Evolutionary conservation across 2,888 invertebrate species (phyloP).

Genomic region (Caenorhabditis angaria): DNA sequence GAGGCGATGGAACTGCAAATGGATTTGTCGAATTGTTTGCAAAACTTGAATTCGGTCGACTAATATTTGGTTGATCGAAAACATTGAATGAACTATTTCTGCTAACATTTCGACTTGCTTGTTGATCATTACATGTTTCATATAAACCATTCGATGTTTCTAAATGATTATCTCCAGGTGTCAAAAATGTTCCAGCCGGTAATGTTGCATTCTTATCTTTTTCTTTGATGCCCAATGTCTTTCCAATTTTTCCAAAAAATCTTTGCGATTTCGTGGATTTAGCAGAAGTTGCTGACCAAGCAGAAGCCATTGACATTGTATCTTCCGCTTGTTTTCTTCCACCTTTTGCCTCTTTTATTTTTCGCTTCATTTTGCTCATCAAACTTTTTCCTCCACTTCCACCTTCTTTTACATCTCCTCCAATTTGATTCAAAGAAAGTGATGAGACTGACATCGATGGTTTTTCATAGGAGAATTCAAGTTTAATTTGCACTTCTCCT

Average conservation of each 20-base stretch:
- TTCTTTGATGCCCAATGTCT: slow-evolving; percentile 27
- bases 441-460: slow-evolving; percentile 57
- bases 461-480: slow-evolving; percentile 60
- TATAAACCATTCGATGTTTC: slow-evolving; percentile 19
- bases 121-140: slow-evolving; percentile 7
- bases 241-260: slow-evolving; percentile 39
- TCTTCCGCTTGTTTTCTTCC: slow-evolving; percentile 53
- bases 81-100: slow-evolving; percentile 22
- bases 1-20: slow-evolving; percentile 23
- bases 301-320: slow-evolving; percentile 52
- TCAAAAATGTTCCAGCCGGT: slow-evolving; percentile 36
- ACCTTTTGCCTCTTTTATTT: slow-evolving; percentile 51
- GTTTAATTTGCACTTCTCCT: slow-evolving; percentile 54
- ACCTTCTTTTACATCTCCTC: not conserved
- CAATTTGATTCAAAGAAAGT: slow-evolving; percentile 33
- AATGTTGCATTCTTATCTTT: slow-evolving; percentile 21
- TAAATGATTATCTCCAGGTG: slow-evolving; percentile 42
- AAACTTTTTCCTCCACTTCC: slow-evolving; percentile 11
- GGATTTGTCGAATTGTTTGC: not conserved
- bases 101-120: not conserved
- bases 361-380: slow-evolving; percentile 53
- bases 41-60: not conserved
- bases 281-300: slow-evolving; percentile 38
- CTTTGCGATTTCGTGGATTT: slow-evolving; percentile 34
- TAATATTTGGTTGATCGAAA: slow-evolving; percentile 16